Evolutionary conservation across 2,888 invertebrate genomes (phyloP), one percentile per base, ranked within the genome.

Genomic region (Acrobasis suavella): DNA sequence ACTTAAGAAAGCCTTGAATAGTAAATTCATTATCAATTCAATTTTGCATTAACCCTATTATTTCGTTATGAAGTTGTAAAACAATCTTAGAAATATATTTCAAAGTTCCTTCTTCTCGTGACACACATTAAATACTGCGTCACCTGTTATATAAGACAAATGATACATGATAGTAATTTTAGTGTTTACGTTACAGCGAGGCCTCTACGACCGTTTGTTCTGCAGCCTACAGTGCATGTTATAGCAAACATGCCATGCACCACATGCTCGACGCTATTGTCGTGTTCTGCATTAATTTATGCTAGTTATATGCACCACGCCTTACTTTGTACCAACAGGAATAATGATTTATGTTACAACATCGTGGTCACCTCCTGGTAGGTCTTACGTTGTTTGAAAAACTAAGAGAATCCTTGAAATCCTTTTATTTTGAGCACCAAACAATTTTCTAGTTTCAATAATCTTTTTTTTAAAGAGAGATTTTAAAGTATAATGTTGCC

Each of bases 281-380:
- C 38, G 54, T 54, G 54, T 54, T 54, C 15, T 54, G 54, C 54
- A n/a, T 15, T 38, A 38, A 38, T 54, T 32, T 38, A 54, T 54
- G 54, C 38, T 10, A 5, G 37, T 54, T 38, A 54, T 54, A 54
- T 54, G 38, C 54, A 38, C 38, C 15, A 15, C 12, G 15, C 54
- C 38, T 15, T 54, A 16, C 12, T 50, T 50, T 32, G 32, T 32
- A 32, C 32, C 46, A 46, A 14, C 14, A 14, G 14, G 12, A 46
- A 46, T 46, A 14, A 46, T 46, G 14, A 42, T 14, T 46, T 14
- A 46, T 46, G 7, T 32, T 32, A 32, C 8, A 32, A 32, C 8
- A 32, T 32, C 32, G 32, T 32, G 5, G 2, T 22, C 22, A 22
- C 2, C 22, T 22, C 22, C 22, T 22, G 3, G 22, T n/a, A 3